Conservation (phyloP, 2,113 vertebrate species). For the Agelaius phoeniceus region DNA sequence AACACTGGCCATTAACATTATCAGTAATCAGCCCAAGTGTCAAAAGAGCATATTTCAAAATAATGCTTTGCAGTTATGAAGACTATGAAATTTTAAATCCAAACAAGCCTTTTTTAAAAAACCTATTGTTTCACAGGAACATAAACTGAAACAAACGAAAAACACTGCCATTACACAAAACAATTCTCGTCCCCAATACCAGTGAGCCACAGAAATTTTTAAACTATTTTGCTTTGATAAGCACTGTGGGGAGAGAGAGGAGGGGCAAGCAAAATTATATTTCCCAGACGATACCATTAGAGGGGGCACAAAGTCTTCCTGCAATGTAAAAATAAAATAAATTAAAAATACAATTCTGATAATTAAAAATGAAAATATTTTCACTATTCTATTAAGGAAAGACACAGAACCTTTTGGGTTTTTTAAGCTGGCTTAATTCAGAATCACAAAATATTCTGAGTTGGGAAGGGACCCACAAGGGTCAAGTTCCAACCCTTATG, state of each 20-base stretch:
- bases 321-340: background rate
- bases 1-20: background rate
- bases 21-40: background rate
- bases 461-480: background rate
- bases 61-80: background rate
- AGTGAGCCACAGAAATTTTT: background rate
- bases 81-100: background rate
- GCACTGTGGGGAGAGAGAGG: background rate
- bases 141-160: background rate
- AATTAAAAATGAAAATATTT: background rate
- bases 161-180: background rate
- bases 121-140: background rate
- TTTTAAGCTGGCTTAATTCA: background rate
- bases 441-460: background rate
- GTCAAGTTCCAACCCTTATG: background rate
- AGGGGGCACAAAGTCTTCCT: constrained; percentile 52
- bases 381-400: background rate
- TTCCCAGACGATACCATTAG: constrained; percentile 58
- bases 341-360: background rate
- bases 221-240: background rate
- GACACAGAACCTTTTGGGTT: background rate
- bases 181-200: background rate
- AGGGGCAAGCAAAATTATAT: constrained; percentile 30
- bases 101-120: background rate
- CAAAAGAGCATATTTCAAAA: background rate